These are phyloP conservation scores for Dendrolimus houi DNA, from an alignment of 2,888 invertebrate genomes.

Conservation along the genomic window DNA sequence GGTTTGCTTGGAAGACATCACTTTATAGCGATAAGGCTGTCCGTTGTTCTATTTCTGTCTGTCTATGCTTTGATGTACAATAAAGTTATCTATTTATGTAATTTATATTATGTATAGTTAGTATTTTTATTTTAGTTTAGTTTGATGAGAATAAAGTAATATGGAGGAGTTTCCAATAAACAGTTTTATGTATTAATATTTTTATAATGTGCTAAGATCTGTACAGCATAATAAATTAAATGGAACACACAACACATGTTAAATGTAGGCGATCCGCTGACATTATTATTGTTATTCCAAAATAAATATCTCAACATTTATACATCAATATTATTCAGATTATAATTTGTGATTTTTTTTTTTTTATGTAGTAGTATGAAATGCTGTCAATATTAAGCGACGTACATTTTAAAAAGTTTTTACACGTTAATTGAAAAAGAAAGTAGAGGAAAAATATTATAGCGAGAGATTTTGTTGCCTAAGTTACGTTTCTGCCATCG, in stretches of 20 bases:
- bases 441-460: too few relatives aligned
- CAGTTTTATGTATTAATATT: background rate
- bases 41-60: too few relatives aligned
- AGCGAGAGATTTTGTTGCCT: too few relatives aligned
- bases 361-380: background rate
- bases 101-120: too few relatives aligned
- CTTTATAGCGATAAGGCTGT: too few relatives aligned
- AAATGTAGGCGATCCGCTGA: constrained; percentile 11
- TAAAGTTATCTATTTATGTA: too few relatives aligned
- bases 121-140: too few relatives aligned
- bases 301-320: constrained; percentile 10
- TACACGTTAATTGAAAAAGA: too few relatives aligned
- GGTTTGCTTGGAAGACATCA: too few relatives aligned
- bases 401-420: too few relatives aligned
- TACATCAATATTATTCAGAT: background rate
- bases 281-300: constrained; percentile 8
- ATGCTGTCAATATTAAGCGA: background rate
- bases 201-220: constrained; percentile 8
- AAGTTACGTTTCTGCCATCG: too few relatives aligned
- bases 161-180: background rate
- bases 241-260: constrained; percentile 5
- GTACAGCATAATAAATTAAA: constrained; percentile 9
- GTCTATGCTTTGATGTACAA: too few relatives aligned
- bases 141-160: background rate
- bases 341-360: background rate